Evolutionary conservation across 2,888 invertebrate genomes (phyloP).

Genomic region (Hemistola chrysoprasaria): DNA sequence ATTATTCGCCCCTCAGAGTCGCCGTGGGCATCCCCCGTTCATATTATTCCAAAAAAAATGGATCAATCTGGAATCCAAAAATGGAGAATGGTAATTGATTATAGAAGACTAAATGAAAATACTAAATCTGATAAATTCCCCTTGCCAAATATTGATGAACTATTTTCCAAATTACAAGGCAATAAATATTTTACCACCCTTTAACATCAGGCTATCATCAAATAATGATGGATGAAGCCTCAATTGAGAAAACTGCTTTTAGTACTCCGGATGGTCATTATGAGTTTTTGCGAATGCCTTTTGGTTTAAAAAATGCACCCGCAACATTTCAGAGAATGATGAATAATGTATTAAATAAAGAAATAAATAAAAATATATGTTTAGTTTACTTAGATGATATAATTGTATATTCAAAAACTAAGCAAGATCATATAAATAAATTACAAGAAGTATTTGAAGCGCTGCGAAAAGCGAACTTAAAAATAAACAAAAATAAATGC

Average conservation of each 20-base stretch:
- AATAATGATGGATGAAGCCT: too few species aligned
- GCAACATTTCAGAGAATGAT: not conserved
- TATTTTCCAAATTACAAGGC: not conserved
- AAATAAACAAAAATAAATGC: not conserved
- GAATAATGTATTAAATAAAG: too few species aligned
- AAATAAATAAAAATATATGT: too few species aligned
- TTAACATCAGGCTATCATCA: too few species aligned
- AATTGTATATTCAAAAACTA: not conserved
- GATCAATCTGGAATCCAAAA: not conserved
- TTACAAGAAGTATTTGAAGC: not conserved
- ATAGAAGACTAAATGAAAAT: constrained; percentile 2
- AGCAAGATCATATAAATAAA: not conserved
- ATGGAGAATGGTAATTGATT: constrained; percentile 3
- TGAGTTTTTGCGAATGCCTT: not conserved
- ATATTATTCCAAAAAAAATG: too few species aligned
- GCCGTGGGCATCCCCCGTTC: too few species aligned
- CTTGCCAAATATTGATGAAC: not conserved
- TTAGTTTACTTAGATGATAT: too few species aligned
- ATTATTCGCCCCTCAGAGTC: too few species aligned
- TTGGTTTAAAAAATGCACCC: not conserved
- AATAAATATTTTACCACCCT: not conserved
- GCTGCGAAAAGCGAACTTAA: not conserved
- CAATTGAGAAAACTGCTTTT: too few species aligned
- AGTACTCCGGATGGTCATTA: not conserved
- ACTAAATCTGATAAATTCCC: not conserved